Conservation (phyloP, 2,113 vertebrate species). For the Pseudopipra pipra region DNA sequence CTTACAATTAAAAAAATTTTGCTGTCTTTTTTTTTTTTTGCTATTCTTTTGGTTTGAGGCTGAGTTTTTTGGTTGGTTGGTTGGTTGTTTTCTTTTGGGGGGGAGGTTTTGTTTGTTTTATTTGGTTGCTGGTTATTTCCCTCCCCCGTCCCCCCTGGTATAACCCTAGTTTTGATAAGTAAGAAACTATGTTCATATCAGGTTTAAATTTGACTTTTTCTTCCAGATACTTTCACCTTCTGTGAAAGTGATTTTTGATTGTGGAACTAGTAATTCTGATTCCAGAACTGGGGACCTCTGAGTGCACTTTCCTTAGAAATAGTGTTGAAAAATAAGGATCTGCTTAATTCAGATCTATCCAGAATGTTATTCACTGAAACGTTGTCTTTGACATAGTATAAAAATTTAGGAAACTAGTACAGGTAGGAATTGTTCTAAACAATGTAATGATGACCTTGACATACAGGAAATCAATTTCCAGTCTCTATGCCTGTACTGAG, state of each 20-base stretch:
- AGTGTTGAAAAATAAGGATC: neutral
- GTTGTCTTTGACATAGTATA: neutral
- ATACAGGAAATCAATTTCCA: neutral
- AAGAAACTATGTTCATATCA: neutral
- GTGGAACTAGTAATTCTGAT: neutral
- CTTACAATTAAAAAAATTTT: neutral
- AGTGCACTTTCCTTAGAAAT: fast-evolving
- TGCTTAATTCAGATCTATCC: neutral
- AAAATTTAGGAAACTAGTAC: neutral
- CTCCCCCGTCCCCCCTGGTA: no score
- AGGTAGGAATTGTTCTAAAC: neutral
- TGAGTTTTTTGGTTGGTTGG: neutral
- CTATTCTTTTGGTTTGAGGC: neutral
- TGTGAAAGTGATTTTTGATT: neutral
- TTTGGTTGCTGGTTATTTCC: neutral
- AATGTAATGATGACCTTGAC: neutral
- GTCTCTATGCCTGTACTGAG: neutral
- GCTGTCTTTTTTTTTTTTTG: neutral
- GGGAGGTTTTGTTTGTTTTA: neutral
- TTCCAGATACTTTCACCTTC: neutral
- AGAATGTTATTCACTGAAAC: neutral
- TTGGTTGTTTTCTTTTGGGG: neutral
- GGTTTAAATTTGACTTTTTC: neutral
- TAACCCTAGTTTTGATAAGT: fast-evolving
- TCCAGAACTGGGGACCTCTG: neutral